These are phyloP conservation scores for Sylvilagus bachmani DNA, from an alignment of 2,113 vertebrate genomes.

Conservation along the genomic window DNA sequence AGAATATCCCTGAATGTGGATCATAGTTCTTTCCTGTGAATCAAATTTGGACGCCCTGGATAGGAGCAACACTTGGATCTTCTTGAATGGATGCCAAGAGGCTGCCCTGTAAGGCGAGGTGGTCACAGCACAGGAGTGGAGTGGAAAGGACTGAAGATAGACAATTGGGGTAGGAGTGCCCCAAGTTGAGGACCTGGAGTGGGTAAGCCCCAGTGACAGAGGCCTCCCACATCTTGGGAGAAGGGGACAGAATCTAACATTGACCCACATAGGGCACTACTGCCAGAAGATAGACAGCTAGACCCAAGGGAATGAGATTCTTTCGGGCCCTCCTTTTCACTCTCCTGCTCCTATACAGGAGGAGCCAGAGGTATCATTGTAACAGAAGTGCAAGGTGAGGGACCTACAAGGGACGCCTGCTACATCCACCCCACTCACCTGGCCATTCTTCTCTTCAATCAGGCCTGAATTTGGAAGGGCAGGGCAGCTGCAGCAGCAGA, in stretches of 20 bases:
- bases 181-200: not conserved
- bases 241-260: not conserved
- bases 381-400: not conserved
- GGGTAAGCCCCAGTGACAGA: not conserved
- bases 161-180: not conserved
- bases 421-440: rapidly evolving
- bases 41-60: not conserved
- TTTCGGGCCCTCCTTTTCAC: not conserved
- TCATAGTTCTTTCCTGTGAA: not conserved
- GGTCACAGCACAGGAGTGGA: not conserved
- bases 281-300: not conserved
- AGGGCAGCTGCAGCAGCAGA: not conserved
- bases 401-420: not conserved
- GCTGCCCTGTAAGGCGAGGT: not conserved
- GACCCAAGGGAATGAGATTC: not conserved
- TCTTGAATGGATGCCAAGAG: not conserved
- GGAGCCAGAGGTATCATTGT: not conserved
- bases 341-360: not conserved
- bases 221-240: not conserved
- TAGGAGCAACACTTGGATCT: not conserved
- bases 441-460: not conserved
- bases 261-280: rapidly evolving
- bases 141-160: not conserved
- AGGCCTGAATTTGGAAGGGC: not conserved
- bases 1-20: not conserved